Percentiles rank a stretch among this genome's conserved stretches.
Evolutionary conservation across 2,113 vertebrate species (phyloP).

Genomic region (Prunella himalayana): DNA sequence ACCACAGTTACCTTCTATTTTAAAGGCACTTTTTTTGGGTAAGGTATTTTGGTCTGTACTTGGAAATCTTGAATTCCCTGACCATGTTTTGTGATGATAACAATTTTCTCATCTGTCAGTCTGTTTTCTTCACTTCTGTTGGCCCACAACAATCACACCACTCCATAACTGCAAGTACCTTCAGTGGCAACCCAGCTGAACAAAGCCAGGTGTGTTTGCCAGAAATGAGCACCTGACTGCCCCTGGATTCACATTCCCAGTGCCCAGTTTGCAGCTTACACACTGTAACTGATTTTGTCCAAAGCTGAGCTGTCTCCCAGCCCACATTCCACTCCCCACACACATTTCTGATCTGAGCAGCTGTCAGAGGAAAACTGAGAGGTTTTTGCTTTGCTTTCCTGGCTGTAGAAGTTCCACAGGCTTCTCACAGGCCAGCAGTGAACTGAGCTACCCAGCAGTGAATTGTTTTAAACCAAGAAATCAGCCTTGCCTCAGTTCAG

Average conservation of each 20-base stretch:
- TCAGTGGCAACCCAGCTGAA: not conserved
- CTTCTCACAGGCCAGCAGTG: not conserved
- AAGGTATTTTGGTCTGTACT: not conserved
- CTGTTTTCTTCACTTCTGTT: not conserved
- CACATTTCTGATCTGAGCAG: not conserved
- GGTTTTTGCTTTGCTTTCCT: not conserved
- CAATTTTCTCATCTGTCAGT: not conserved
- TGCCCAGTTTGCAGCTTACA: not conserved
- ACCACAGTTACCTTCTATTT: not conserved
- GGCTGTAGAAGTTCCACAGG: not conserved
- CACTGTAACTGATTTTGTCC: not conserved
- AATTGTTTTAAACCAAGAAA: not conserved
- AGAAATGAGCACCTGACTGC: not conserved
- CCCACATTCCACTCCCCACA: not conserved
- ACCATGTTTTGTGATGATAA: not conserved
- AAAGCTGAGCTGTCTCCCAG: not conserved
- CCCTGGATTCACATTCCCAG: not conserved
- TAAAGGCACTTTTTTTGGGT: not conserved
- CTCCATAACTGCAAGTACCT: not conserved
- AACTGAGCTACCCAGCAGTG: not conserved
- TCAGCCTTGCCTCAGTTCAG: not conserved
- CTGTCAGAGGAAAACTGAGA: not conserved
- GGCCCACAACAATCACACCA: rapidly evolving
- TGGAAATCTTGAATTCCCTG: not conserved
- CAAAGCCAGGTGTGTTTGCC: not conserved